These are phyloP conservation scores for Peromyscus aztecus DNA, from an alignment of 2,797 vertebrate genomes.

Conservation along the genomic window DNA sequence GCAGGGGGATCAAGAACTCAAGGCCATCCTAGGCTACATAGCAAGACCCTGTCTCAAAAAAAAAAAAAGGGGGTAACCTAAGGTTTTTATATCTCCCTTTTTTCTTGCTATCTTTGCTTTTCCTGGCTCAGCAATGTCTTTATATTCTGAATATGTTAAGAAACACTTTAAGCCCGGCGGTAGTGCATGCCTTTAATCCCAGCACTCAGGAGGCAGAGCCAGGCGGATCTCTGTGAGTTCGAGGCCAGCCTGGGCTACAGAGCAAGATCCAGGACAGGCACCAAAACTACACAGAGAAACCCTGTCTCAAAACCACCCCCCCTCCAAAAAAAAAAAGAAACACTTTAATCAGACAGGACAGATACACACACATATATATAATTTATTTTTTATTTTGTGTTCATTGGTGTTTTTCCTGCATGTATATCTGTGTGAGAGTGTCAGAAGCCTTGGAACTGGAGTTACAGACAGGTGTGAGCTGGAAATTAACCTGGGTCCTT, in stretches of 20 bases:
- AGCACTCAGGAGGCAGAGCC: no score
- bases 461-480: background rate
- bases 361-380: background rate
- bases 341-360: background rate
- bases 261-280: no score
- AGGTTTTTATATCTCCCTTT: background rate
- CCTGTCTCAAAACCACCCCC: no score
- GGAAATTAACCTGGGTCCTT: background rate
- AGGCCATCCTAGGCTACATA: background rate
- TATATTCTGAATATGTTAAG: slow-evolving; percentile 31
- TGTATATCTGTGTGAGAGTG: background rate
- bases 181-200: no score
- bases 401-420: background rate
- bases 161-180: background rate
- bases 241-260: no score
- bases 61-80: background rate
- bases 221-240: no score
- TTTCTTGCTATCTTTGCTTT: slow-evolving; percentile 30
- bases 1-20: background rate
- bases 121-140: background rate
- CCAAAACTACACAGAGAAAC: no score
- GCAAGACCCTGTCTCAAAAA: background rate
- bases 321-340: background rate
- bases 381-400: background rate
- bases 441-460: background rate